phyloP scores from a whole-genome alignment of 2,888 invertebrate genomes.

The Leistus spinibarbis region DNA sequence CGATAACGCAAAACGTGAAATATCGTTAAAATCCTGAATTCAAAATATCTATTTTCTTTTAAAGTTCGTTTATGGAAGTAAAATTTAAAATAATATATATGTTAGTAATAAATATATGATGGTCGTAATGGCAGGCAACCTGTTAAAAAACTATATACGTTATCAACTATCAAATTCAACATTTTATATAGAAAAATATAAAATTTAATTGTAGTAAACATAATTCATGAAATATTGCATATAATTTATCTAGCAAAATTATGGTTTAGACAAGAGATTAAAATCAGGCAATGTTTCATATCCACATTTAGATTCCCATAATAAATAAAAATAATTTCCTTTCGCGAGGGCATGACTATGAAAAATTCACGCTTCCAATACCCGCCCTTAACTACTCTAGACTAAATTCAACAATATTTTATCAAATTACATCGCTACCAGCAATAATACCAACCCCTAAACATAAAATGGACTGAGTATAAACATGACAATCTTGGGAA shows the following conservation, averaged over 20 bases:
- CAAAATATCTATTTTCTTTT: too few species aligned
- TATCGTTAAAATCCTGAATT: too few species aligned
- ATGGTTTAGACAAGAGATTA: not conserved
- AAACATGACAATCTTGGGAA: not conserved
- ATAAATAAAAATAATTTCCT: not conserved
- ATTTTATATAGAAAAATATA: not conserved
- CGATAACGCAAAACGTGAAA: too few species aligned
- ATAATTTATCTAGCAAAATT: not conserved
- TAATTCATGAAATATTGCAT: not conserved
- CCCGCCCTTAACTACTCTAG: not conserved
- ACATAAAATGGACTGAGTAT: too few species aligned
- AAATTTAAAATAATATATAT: too few species aligned
- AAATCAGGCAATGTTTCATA: not conserved
- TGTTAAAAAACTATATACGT: too few species aligned
- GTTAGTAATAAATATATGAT: too few species aligned
- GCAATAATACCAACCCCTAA: too few species aligned
- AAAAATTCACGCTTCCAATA: not conserved
- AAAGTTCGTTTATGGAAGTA: too few species aligned
- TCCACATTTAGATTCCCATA: not conserved
- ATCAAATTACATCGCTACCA: too few species aligned
- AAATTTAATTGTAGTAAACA: not conserved
- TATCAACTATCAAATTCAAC: too few species aligned
- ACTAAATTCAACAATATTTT: not conserved
- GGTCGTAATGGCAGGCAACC: too few species aligned
- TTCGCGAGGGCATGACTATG: not conserved